Evolutionary conservation across 2,113 vertebrate species (phyloP).

Genomic region (Hystrix cristata): DNA sequence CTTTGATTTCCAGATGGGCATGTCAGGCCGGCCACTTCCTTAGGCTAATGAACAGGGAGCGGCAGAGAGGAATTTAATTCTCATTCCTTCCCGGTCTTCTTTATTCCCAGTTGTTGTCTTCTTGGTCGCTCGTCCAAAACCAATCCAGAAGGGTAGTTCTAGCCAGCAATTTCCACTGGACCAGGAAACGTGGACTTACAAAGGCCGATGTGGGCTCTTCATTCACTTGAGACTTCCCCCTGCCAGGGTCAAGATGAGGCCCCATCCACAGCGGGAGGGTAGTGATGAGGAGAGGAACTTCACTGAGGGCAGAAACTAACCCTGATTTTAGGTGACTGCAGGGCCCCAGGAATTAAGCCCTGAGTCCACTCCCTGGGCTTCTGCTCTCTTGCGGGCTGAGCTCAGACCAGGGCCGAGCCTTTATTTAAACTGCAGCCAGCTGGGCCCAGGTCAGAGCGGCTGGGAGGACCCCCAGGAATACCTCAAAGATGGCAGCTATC

Average conservation of each 20-base stretch:
- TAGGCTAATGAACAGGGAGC: background rate
- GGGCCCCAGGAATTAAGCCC: background rate
- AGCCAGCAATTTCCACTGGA: background rate
- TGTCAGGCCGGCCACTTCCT: background rate
- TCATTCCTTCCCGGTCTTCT: background rate
- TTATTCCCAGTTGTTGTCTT: background rate
- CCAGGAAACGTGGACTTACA: background rate
- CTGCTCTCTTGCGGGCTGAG: background rate
- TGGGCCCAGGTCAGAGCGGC: background rate
- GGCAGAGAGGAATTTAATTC: background rate
- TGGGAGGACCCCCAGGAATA: background rate
- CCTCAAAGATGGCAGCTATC: background rate
- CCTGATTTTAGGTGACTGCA: background rate
- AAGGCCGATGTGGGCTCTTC: background rate
- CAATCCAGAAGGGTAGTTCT: background rate
- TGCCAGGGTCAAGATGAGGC: background rate
- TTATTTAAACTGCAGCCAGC: background rate
- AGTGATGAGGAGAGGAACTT: too few relatives aligned
- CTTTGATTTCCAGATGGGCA: background rate
- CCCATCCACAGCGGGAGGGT: background rate
- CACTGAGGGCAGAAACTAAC: background rate
- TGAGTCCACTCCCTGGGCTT: background rate
- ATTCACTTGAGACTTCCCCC: background rate
- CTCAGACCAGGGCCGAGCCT: background rate
- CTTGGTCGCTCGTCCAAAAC: conserved; percentile 12